phyloP scores from a whole-genome alignment of 1,140 invertebrate species.

The Drosophila parvula region DNA sequence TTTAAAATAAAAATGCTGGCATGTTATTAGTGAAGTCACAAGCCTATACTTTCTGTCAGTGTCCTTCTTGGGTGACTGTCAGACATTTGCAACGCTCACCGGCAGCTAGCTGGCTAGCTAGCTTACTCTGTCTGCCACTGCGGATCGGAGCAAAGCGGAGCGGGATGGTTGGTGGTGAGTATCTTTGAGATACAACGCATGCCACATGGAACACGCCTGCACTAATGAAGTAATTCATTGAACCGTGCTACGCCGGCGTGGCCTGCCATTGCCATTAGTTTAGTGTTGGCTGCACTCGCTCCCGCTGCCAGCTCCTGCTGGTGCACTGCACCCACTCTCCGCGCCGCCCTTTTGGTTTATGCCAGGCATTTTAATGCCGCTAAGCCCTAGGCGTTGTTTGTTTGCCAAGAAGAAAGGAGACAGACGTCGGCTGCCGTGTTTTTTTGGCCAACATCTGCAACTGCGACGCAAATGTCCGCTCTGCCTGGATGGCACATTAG shows the following conservation, averaged over 20 bases:
- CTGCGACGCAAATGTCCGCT: conserved; percentile 10
- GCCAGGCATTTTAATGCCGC: conserved; percentile 21
- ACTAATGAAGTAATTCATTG: conserved; percentile 84
- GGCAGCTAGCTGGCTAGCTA: conserved; percentile 3
- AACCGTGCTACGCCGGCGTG: conserved; percentile 73
- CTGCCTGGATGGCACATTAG: conserved; percentile 74
- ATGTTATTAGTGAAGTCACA: too few species aligned
- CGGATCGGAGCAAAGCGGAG: conserved; percentile 25
- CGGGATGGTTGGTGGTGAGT: conserved; percentile 50
- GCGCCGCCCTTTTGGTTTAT: conserved; percentile 26
- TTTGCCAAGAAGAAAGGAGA: conserved; percentile 13
- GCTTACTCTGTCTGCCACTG: conserved; percentile 25
- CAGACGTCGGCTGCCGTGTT: conserved; percentile 15
- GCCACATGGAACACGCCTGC: conserved; percentile 74
- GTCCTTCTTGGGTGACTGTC: conserved; percentile 10
- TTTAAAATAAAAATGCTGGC: too few species aligned
- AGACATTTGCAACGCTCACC: conserved; percentile 34
- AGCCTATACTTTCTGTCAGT: conserved; percentile 8
- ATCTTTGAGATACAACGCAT: conserved; percentile 71
- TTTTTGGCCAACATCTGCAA: conserved; percentile 61
- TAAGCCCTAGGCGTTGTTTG: conserved; percentile 16
- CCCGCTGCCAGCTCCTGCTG: conserved; percentile 7
- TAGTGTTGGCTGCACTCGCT: conserved; percentile 56
- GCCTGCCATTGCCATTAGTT: conserved; percentile 68
- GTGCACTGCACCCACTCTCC: conserved; percentile 25